Evolutionary conservation across 2,113 vertebrate genomes (phyloP).

Genomic region (Hoplias malabaricus): DNA sequence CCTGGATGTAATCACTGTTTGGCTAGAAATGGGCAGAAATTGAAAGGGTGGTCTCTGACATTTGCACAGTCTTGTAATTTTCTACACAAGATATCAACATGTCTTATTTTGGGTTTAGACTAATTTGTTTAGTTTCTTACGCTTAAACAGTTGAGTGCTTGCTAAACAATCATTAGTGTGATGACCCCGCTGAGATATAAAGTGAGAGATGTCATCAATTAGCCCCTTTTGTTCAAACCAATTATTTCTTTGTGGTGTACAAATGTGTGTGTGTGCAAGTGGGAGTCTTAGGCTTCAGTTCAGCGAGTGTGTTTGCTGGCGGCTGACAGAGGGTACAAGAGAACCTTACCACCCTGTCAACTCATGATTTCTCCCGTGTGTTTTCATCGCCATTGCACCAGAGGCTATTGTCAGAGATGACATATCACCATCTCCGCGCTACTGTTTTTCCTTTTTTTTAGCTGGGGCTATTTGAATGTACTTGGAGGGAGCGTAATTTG

Average conservation of each 20-base stretch:
- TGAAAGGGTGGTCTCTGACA: too few species aligned
- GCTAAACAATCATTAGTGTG: background rate
- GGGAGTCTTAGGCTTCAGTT: constrained; percentile 13
- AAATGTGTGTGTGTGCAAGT: background rate
- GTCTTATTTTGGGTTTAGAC: background rate
- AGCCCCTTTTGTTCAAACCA: constrained; percentile 1
- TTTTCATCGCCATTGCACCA: constrained; percentile 47
- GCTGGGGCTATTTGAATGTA: constrained; percentile 50
- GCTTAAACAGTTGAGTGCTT: background rate
- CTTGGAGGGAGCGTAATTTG: constrained; percentile 53
- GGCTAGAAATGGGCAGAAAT: too few species aligned
- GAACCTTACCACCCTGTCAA: constrained; percentile 44
- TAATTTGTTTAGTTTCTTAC: background rate
- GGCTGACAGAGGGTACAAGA: constrained; percentile 34
- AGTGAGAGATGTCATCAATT: background rate
- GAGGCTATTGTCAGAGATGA: constrained; percentile 54
- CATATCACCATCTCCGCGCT: constrained; percentile 46
- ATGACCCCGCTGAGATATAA: constrained; percentile 1
- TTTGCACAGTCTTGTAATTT: too few species aligned
- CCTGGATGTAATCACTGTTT: too few species aligned
- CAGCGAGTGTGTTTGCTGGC: constrained; percentile 29
- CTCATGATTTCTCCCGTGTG: constrained; percentile 45
- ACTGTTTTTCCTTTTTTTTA: constrained; percentile 37
- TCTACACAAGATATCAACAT: background rate
- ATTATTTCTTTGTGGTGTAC: background rate